phyloP scores from a whole-genome alignment of 2,797 vertebrate genomes.

The Knipowitschia caucasica region DNA sequence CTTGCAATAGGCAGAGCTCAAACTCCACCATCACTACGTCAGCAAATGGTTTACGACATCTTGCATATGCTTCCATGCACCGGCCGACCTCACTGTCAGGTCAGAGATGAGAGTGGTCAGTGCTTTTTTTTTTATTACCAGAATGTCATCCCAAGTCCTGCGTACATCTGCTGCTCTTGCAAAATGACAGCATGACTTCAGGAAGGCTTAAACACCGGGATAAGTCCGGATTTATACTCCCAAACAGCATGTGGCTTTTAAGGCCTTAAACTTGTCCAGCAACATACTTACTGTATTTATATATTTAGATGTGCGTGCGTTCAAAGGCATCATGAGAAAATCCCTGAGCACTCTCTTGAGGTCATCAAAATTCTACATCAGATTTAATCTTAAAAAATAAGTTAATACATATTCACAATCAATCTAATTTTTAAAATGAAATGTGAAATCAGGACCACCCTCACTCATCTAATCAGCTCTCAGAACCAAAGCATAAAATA shows the following conservation, averaged over 20 bases:
- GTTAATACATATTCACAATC: too few species aligned
- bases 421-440: too few species aligned
- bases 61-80: background rate
- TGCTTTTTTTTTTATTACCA: background rate
- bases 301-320: too few species aligned
- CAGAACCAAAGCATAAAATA: too few species aligned
- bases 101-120: constrained; percentile 13
- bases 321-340: constrained; percentile 5
- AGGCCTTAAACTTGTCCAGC: constrained; percentile 8
- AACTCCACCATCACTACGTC: background rate
- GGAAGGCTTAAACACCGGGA: constrained; percentile 14
- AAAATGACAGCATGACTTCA: constrained; percentile 9
- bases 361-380: too few species aligned
- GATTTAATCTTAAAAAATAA: too few species aligned
- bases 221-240: constrained; percentile 17
- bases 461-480: too few species aligned
- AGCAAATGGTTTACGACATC: background rate
- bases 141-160: constrained; percentile 12
- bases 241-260: constrained; percentile 13
- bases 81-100: too few species aligned
- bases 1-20: background rate
- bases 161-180: background rate
- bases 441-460: too few species aligned
- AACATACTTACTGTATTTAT: background rate
- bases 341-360: background rate